Conservation (phyloP, 1,140 invertebrate species). For the Sycobia sp. region DNA sequence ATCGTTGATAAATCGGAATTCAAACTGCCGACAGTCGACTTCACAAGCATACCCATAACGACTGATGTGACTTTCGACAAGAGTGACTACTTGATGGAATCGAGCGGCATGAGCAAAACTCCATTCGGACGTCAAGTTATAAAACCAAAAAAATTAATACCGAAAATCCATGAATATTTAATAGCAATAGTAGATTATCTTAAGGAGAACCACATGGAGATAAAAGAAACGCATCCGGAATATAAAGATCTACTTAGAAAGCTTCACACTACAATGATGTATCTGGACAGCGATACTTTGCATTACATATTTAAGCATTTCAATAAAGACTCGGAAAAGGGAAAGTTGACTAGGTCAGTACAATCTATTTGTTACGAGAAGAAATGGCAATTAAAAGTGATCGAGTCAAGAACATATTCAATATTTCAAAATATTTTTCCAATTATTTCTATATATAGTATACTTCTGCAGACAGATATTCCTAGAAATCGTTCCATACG, state of each 20-base stretch:
- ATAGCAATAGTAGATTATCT: conserved; percentile 50
- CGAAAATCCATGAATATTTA: conserved; percentile 49
- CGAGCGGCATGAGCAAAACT: neutral
- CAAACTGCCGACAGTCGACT: conserved; percentile 27
- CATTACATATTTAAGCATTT: conserved; percentile 44
- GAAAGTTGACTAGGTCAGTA: neutral
- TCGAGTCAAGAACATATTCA: too few species aligned
- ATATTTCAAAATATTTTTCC: neutral
- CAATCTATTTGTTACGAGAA: neutral
- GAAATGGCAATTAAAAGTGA: too few species aligned
- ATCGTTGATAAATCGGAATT: conserved; percentile 32
- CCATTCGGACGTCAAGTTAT: too few species aligned
- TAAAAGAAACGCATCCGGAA: conserved; percentile 47
- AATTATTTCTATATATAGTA: too few species aligned
- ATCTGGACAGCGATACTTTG: conserved; percentile 48
- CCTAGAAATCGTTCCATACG: conserved; percentile 51
- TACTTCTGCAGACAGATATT: conserved; percentile 54
- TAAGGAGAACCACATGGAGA: conserved; percentile 51
- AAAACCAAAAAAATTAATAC: conserved; percentile 41
- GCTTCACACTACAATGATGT: conserved; percentile 44
- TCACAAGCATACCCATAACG: conserved; percentile 35
- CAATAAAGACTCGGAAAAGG: conserved; percentile 11
- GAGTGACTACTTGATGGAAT: neutral
- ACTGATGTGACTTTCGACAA: conserved; percentile 45
- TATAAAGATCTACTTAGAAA: conserved; percentile 52